Base-by-base conservation (phyloP, 2,888 invertebrate genomes). In the Sinotaia quadrata region DNA sequence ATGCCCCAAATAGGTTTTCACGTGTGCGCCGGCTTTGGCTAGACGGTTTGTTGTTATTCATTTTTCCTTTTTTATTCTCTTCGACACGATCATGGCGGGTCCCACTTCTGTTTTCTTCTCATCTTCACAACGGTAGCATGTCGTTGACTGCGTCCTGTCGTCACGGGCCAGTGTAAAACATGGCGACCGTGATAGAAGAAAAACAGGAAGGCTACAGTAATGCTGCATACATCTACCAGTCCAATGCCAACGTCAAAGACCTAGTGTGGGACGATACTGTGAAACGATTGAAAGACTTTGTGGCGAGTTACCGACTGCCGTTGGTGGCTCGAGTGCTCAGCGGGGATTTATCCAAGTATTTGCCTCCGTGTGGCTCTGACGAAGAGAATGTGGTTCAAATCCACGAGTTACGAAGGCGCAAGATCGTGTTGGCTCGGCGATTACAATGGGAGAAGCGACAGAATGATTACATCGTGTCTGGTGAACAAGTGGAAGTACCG, bases 391-490 rank as follows among this genome's bases (percentile, higher is more conserved):
- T 79, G 18, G 61, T 83, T 24, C 79, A 81, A 51, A 76, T 83
- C 61, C 69, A 81, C 59, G 83, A 84, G 69, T 71, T 79, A 29
- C 63, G 80, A 34, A 68, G 81, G 29, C 75, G 76, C 56, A 82
- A 83, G 71, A 77, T 80, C 54, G 78, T 84, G 7, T 73, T 81
- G 21, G 78, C 79, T 18, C 76, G 75, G 7, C 79, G 79, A 41
- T 75, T 83, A 75, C 81, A 81, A 36, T 83, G 83, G 83, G 83
- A 84, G 62, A 72, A 81, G 58, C 75, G 78, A 58, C 75, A 76
- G 31, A 78, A 76, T 52, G 83, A 83, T 57, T 83, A 84, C 56
- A 72, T 76, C 0, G 71, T 76, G n/a, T 79, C 78, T 1, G 83
- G 78, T 2, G 78, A 79, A 51, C 71, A 78, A 41, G 63, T 78